Conservation (phyloP, 2,888 invertebrate genomes). For the Scelioninae gen. 1 region DNA sequence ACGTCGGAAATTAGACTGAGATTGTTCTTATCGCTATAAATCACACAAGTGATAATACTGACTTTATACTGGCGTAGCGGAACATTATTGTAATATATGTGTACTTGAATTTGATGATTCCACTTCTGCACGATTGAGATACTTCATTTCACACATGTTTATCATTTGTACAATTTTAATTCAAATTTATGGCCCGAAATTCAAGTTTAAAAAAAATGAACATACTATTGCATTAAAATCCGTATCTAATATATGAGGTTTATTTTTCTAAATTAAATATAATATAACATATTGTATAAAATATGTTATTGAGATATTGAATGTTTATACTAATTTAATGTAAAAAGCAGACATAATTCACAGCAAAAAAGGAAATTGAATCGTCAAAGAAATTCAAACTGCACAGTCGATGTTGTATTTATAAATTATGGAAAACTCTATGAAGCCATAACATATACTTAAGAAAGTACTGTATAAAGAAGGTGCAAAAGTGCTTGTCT, state of each 20-base stretch:
- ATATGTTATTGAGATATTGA: too few relatives aligned
- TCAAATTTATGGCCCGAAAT: too few relatives aligned
- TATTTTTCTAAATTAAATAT: not conserved
- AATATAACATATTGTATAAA: too few relatives aligned
- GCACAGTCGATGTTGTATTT: slow-evolving; percentile 11
- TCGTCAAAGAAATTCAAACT: slow-evolving; percentile 6
- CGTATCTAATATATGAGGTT: not conserved
- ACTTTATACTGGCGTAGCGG: slow-evolving; percentile 47
- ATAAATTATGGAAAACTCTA: slow-evolving; percentile 16
- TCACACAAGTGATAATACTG: slow-evolving; percentile 76
- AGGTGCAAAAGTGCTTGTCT: slow-evolving; percentile 41
- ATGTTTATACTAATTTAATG: too few relatives aligned
- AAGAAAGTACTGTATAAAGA: slow-evolving; percentile 23
- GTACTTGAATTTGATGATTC: slow-evolving; percentile 6
- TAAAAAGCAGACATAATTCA: too few relatives aligned
- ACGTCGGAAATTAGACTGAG: slow-evolving; percentile 79
- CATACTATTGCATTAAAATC: too few relatives aligned
- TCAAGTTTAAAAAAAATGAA: too few relatives aligned
- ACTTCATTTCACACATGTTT: not conserved
- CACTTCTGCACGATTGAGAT: not conserved
- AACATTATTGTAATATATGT: slow-evolving; percentile 35
- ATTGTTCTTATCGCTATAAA: slow-evolving; percentile 79
- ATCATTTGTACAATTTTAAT: not conserved
- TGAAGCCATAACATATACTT: slow-evolving; percentile 12
- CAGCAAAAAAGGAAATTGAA: not conserved